Evolutionary conservation across 2,888 invertebrate species (phyloP), one percentile per base, ranked within the genome.

Genomic region (Brachycybe producta): DNA sequence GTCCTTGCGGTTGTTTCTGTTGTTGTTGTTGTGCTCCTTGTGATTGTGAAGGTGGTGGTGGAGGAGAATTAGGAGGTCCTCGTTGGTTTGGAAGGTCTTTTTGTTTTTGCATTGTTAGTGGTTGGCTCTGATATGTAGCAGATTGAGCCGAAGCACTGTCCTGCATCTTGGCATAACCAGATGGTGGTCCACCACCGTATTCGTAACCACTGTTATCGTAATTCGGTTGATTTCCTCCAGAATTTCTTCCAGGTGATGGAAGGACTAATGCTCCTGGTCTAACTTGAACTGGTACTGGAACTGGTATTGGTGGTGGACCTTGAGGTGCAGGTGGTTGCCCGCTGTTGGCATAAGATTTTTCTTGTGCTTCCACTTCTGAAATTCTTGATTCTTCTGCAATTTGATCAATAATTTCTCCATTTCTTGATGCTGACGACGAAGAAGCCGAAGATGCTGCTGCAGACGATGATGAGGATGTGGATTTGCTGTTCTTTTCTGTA

Each of bases 261-360:
- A 54, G 19, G 34, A 52, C 49, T 15, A 54, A 24, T n/a, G 52
- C 44, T 4, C 54, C 54, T 3, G 44, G 38, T 15, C 39, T 36
- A 15, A 54, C 53, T 39, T 49, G 42, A 17, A 52, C 35, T 17
- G 52, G 50, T 7, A 54, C 32, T 3, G 54, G 54, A 7, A 54
- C 45, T 15, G 54, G 54, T 21, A 54, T 52, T 1, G 54, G 50
- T 7, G 52, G 47, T 15, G 53, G 47, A n/a, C 24, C 32, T 4
- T 21, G 30, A 1, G 24, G 23, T 11, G 28, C 19, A 15, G 36
- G 42, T n/a, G 35, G 34, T 27, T 39, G 48, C 5, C 48, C 48
- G 13, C 39, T 30, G 43, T 27, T 44, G 39, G 50, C 53, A 35
- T 54, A 54, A 3, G 54, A 54, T 26, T 52, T 54, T 28, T 52